Base-by-base conservation (phyloP, 1,140 invertebrate genomes). In the Stegodyphus mimosarum region DNA sequence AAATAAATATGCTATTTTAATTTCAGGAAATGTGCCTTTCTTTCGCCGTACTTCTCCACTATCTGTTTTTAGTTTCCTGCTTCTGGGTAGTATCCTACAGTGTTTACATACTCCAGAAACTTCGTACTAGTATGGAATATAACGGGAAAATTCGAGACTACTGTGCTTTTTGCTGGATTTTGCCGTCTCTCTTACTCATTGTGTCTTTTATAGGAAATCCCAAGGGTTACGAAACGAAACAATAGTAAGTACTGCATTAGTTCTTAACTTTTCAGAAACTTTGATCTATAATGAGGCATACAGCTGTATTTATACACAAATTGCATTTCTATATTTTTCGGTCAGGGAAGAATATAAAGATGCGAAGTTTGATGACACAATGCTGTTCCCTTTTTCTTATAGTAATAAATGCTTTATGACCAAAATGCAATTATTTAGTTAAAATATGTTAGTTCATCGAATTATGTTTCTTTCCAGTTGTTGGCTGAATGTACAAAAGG, bases 401-500 rank as follows among this genome's bases (percentile, higher is more conserved):
- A 33, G 33, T 33, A 33, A 33, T 33, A 33, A 33, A 1, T 33
- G 3, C 33, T 33, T 33, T 33, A 33, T 1, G 33, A 33, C 33
- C 33, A 1, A 33, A 33, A 33, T 33, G 3, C 33, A 33, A 33
- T 3, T n/a, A 33, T 33, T 33, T 33, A 33, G n/a, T n/a, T n/a
- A n/a, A n/a, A 33, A 33, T 33, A 33, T 33, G 3, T 33, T 33
- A 33, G 33, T 33, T 33, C 1, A 33, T 1, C 3, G 33, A 33
- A 33, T 33, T n/a, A n/a, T n/a, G n/a, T 76, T 74, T 13, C 18
- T 67, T 83, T 87, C 5, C 51, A 89, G 88, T 88, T 95, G 94
- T 89, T 95, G 94, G 93, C 93, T 94, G 91, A 94, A 93, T 0
- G 92, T 94, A 49, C 93, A 94, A 89, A 93, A 93, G 88, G 94